Percentiles rank a stretch among this genome's conserved stretches.
Conservation (phyloP, 2,113 vertebrate species). For the Lamprologus tigripictilis region DNA sequence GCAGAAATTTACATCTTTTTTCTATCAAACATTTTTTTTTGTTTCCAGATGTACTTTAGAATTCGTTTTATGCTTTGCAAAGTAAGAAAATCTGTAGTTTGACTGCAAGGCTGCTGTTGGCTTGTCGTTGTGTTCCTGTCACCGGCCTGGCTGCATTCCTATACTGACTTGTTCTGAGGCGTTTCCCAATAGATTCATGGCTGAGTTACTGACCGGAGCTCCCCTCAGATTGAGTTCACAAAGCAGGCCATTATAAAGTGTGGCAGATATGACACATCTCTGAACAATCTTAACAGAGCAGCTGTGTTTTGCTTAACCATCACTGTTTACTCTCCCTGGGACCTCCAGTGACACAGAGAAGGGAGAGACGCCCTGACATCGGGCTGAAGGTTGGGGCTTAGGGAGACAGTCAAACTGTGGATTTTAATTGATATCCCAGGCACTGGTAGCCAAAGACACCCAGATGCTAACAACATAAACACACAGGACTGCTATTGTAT, state of each 20-base stretch:
- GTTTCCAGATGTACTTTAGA: conserved; percentile 24
- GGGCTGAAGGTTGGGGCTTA: conserved; percentile 40
- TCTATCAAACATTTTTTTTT: neutral
- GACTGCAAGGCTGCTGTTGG: conserved; percentile 29
- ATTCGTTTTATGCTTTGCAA: neutral
- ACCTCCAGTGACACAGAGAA: conserved; percentile 80
- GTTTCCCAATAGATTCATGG: conserved; percentile 58
- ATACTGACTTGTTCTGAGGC: conserved; percentile 32
- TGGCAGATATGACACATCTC: conserved; percentile 82
- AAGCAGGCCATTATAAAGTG: conserved; percentile 63
- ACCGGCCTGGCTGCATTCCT: conserved; percentile 16
- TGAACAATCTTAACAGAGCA: conserved; percentile 85
- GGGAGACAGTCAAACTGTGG: conserved; percentile 52
- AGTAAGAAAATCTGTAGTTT: conserved; percentile 3
- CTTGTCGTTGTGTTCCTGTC: conserved; percentile 34
- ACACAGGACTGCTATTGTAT: conserved; percentile 90
- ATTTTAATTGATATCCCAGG: conserved; percentile 98
- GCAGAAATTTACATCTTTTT: neutral
- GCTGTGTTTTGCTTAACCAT: conserved; percentile 89
- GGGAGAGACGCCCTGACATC: conserved; percentile 50
- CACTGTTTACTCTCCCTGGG: conserved; percentile 72
- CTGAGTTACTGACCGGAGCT: conserved; percentile 53
- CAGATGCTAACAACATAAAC: conserved; percentile 88
- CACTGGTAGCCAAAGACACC: conserved; percentile 87
- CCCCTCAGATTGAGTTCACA: conserved; percentile 54